Conservation (phyloP, 1,140 invertebrate genomes). For the Theocolax elegans region DNA sequence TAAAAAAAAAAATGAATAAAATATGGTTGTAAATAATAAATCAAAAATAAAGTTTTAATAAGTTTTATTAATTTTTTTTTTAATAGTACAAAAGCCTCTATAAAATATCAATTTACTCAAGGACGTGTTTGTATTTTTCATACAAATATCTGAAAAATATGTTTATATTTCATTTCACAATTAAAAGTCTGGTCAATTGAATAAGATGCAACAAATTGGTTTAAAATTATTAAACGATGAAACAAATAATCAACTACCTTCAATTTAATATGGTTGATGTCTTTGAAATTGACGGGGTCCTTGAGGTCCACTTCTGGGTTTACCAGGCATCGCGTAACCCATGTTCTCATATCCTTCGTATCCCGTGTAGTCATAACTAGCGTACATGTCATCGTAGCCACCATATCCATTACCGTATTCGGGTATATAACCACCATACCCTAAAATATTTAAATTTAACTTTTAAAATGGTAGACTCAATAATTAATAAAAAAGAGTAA, state of each 20-base stretch:
- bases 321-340: conserved; percentile 58
- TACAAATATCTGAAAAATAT: conserved; percentile 41
- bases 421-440: conserved; percentile 63
- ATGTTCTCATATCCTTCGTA: conserved; percentile 63
- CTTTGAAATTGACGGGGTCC: conserved; percentile 67
- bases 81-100: conserved; percentile 40
- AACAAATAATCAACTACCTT: conserved; percentile 25
- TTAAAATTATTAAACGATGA: background rate
- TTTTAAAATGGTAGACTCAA: background rate
- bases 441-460: conserved; percentile 39
- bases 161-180: conserved; percentile 13
- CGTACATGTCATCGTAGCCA: conserved; percentile 63
- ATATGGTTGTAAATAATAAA: conserved; percentile 42
- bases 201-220: background rate
- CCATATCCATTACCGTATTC: conserved; percentile 65
- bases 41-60: conserved; percentile 38
- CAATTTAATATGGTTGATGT: conserved; percentile 67
- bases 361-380: conserved; percentile 61
- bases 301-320: conserved; percentile 63
- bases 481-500: background rate
- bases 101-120: conserved; percentile 39
- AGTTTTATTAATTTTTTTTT: conserved; percentile 39
- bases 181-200: conserved; percentile 6
- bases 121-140: conserved; percentile 41
- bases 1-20: conserved; percentile 33